These are phyloP conservation scores for Epizoanthus fatuus DNA, from an alignment of 92 coral and sea anemone genomes.

Conservation along the genomic window DNA sequence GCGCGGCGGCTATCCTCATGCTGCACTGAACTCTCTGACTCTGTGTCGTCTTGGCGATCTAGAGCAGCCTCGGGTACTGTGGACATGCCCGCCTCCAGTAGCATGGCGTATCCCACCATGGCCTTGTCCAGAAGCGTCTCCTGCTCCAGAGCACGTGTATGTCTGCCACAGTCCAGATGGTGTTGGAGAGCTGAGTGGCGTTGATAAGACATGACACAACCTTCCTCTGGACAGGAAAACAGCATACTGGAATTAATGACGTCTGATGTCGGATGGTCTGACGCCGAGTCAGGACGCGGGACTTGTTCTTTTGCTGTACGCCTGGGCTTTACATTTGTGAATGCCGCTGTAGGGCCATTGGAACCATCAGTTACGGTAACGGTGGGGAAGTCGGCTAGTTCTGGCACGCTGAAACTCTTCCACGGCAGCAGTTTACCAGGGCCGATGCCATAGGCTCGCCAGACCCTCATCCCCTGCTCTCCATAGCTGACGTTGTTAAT, in stretches of 20 bases:
- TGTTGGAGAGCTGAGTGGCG: conserved; percentile 41
- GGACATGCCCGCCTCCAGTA: conserved; percentile 44
- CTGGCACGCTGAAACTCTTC: not conserved
- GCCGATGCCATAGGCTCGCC: conserved; percentile 17
- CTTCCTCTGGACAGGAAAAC: conserved; percentile 69
- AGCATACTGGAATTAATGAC: conserved; percentile 24
- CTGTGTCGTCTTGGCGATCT: not conserved
- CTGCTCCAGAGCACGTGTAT: conserved; percentile 63
- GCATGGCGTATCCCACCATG: conserved; percentile 52
- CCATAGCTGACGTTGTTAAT: not conserved
- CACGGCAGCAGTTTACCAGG: not conserved
- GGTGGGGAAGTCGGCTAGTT: not conserved
- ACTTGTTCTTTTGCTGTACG: not conserved
- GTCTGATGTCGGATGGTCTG: not conserved
- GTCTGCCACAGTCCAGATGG: conserved; percentile 67
- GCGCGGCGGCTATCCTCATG: not conserved
- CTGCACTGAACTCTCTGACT: conserved; percentile 14
- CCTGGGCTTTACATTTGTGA: not conserved
- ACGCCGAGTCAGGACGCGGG: conserved; percentile 10
- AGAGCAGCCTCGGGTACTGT: not conserved
- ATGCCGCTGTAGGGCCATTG: not conserved
- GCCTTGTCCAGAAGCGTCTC: conserved; percentile 78
- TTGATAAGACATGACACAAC: conserved; percentile 63
- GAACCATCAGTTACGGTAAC: too few relatives aligned
- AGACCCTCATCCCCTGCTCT: conserved; percentile 21